These are phyloP conservation scores for Emydura subglobosa DNA, from an alignment of 2,113 vertebrate genomes.

Conservation along the genomic window DNA sequence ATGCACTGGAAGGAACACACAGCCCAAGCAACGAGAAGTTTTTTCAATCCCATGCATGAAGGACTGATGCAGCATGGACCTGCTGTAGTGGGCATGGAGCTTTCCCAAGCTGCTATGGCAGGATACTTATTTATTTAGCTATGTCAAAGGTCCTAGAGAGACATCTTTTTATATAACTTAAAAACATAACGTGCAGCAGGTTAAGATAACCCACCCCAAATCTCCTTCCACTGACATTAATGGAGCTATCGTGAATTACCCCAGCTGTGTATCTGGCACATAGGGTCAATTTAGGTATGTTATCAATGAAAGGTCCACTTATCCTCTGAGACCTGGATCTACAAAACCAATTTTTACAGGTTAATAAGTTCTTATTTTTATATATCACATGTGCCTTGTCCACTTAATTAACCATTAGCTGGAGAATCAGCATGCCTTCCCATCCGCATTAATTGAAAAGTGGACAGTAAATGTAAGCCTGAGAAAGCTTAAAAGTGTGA, in stretches of 20 bases:
- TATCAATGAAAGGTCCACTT: neutral
- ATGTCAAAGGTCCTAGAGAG: neutral
- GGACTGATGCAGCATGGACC: fast-evolving
- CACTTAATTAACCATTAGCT: neutral
- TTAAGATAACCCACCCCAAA: neutral
- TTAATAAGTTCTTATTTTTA: neutral
- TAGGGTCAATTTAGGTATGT: neutral
- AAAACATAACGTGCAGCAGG: neutral
- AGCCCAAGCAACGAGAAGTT: neutral
- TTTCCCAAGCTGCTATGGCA: neutral
- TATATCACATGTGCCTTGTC: neutral
- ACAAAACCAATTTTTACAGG: neutral
- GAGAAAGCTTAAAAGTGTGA: constrained; percentile 65
- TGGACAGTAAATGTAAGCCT: constrained; percentile 34
- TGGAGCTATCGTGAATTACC: neutral
- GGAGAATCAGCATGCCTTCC: constrained; percentile 34
- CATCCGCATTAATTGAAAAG: constrained; percentile 57
- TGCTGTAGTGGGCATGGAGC: neutral
- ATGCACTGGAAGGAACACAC: neutral
- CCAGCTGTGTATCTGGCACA: neutral
- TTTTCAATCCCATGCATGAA: neutral
- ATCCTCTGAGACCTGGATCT: neutral
- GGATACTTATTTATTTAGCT: neutral
- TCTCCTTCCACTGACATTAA: neutral
- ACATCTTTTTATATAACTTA: neutral